Conservation (phyloP, 2,888 invertebrate species). For the Carabus problematicus region DNA sequence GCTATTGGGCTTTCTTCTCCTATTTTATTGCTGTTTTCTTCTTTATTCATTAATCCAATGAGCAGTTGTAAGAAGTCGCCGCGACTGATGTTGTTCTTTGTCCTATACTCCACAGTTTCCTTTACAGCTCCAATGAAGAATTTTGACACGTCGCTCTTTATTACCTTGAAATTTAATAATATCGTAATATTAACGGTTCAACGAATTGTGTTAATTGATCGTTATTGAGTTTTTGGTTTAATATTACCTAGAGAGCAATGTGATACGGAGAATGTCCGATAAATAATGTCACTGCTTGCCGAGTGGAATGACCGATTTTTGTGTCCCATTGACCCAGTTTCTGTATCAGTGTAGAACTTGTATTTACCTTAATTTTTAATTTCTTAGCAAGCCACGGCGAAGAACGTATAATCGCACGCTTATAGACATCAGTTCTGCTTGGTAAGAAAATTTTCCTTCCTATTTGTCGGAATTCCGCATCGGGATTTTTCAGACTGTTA, state of each 20-base stretch:
- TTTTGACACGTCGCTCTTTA: constrained; percentile 46
- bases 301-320: too few species aligned
- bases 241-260: too few species aligned
- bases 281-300: too few species aligned
- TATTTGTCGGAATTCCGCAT: constrained; percentile 59
- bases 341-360: constrained; percentile 9
- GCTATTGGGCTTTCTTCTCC: not conserved
- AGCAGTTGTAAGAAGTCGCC: constrained; percentile 47
- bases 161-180: constrained; percentile 18
- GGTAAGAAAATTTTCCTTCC: constrained; percentile 41
- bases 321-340: not conserved
- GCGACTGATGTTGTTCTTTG: constrained; percentile 46
- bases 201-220: too few species aligned
- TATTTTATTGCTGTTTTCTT: not conserved
- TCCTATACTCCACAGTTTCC: constrained; percentile 50
- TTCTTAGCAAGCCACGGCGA: constrained; percentile 28
- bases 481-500: constrained; percentile 61
- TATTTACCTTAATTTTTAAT: constrained; percentile 32
- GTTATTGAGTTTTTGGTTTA: too few species aligned
- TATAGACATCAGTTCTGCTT: constrained; percentile 15
- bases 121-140: constrained; percentile 51
- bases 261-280: too few species aligned
- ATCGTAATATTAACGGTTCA: too few species aligned
- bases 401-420: constrained; percentile 26
- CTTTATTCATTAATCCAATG: constrained; percentile 33